Evolutionary conservation across 2,797 vertebrate genomes (phyloP).

Genomic region (Hafferia zeledoni): DNA sequence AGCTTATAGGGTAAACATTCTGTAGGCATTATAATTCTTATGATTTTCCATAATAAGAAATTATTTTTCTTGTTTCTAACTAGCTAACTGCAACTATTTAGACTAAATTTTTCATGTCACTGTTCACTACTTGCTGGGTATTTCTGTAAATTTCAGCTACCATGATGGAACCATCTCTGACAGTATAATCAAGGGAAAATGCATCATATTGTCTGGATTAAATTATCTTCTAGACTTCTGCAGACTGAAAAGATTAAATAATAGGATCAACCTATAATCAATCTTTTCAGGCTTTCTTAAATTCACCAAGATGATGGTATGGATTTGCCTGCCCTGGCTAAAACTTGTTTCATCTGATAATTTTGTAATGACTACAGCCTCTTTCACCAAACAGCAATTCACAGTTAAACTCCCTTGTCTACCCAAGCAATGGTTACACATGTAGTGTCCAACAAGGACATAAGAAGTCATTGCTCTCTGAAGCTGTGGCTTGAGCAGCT

Average conservation of each 20-base stretch:
- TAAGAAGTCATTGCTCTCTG: neutral
- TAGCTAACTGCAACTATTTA: neutral
- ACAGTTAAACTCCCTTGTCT: neutral
- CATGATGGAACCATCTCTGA: neutral
- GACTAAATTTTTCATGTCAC: neutral
- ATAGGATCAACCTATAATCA: neutral
- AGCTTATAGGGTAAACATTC: neutral
- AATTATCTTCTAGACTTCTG: neutral
- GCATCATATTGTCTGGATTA: neutral
- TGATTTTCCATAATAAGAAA: neutral
- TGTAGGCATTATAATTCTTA: neutral
- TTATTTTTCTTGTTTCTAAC: neutral
- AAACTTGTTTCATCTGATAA: neutral
- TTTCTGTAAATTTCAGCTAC: neutral
- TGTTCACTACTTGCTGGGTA: neutral
- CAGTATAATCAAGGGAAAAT: neutral
- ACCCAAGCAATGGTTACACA: neutral
- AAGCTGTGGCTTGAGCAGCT: neutral
- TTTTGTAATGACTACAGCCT: neutral
- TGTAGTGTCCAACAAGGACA: neutral
- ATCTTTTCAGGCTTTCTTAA: neutral
- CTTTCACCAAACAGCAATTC: neutral
- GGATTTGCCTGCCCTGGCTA: neutral
- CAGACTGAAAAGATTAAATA: neutral
- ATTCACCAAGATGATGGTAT: neutral